These are phyloP conservation scores for Cottoperca gobio DNA, from an alignment of 2,797 vertebrate species.

Conservation along the genomic window DNA sequence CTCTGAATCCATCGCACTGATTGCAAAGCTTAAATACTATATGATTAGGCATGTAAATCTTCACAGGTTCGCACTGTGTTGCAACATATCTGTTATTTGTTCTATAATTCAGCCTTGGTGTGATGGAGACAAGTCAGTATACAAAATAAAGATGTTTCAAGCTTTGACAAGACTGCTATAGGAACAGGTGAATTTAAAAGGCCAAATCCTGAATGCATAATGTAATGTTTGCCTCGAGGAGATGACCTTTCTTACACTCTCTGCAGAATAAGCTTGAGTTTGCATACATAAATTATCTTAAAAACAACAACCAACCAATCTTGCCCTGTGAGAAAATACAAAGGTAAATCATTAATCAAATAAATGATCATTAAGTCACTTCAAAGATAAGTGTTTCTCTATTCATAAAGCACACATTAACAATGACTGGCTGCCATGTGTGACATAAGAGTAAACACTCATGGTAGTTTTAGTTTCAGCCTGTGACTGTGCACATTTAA, in stretches of 20 bases:
- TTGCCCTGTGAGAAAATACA: slow-evolving; percentile 2
- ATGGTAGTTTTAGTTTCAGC: slow-evolving; percentile 2
- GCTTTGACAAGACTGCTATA: not conserved
- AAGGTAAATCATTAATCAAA: slow-evolving; percentile 46
- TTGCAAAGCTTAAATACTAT: not conserved
- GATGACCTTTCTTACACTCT: slow-evolving; percentile 26
- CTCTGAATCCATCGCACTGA: not conserved
- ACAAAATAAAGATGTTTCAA: slow-evolving; percentile 6
- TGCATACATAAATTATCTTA: slow-evolving; percentile 3
- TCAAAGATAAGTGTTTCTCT: slow-evolving; percentile 17
- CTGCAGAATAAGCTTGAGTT: slow-evolving; percentile 7
- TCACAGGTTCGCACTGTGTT: not conserved
- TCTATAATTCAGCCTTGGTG: not conserved
- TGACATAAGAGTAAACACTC: slow-evolving; percentile 40
- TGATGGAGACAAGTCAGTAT: slow-evolving; percentile 1
- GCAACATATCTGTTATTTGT: not conserved
- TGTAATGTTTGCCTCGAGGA: slow-evolving; percentile 22
- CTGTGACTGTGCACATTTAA: slow-evolving; percentile 5
- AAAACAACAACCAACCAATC: slow-evolving; percentile 3
- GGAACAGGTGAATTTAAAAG: slow-evolving; percentile 27
- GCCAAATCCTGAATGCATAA: slow-evolving; percentile 32
- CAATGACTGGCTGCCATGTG: not conserved
- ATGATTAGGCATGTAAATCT: not conserved
- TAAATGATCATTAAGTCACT: slow-evolving; percentile 21
- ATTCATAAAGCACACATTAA: slow-evolving; percentile 33